A percentile compares a stretch with the other conserved stretches of the same genome.
phyloP scores from a whole-genome alignment of 1,140 invertebrate species.

The Drosophila nasuta region DNA sequence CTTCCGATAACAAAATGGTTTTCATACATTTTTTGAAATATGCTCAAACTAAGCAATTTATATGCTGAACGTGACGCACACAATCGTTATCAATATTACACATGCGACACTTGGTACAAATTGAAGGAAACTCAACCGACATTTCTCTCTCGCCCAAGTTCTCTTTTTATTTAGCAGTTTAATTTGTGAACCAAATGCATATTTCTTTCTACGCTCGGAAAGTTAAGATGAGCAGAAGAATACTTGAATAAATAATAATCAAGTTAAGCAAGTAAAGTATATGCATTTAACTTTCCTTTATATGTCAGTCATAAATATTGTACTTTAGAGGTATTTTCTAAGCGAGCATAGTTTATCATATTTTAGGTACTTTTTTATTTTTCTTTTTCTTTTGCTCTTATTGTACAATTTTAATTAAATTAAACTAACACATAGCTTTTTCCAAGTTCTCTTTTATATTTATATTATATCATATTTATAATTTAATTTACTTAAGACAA shows the following conservation, averaged over 20 bases:
- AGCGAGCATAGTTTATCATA: no score
- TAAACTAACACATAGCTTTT: no score
- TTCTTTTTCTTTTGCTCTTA: no score
- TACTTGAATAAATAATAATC: not conserved
- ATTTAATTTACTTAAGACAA: no score
- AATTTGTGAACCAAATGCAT: not conserved
- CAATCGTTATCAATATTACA: conserved; percentile 48
- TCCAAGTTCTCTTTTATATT: no score
- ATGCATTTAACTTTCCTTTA: no score
- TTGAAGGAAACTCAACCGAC: conserved; percentile 30
- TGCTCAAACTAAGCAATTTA: conserved; percentile 78
- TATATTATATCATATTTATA: no score
- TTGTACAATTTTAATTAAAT: no score
- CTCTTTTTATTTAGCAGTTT: conserved; percentile 19
- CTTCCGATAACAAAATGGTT: conserved; percentile 28
- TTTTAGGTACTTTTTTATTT: no score
- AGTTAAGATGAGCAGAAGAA: not conserved
- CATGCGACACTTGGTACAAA: conserved; percentile 51
- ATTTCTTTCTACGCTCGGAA: not conserved
- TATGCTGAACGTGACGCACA: conserved; percentile 66
- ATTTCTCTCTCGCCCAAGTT: not conserved
- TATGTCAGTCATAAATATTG: no score
- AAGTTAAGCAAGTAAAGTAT: no score
- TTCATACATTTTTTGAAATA: conserved; percentile 40
- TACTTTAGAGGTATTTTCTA: no score